Conservation (phyloP, 2,888 invertebrate genomes). For the Chelonus formosanus region DNA sequence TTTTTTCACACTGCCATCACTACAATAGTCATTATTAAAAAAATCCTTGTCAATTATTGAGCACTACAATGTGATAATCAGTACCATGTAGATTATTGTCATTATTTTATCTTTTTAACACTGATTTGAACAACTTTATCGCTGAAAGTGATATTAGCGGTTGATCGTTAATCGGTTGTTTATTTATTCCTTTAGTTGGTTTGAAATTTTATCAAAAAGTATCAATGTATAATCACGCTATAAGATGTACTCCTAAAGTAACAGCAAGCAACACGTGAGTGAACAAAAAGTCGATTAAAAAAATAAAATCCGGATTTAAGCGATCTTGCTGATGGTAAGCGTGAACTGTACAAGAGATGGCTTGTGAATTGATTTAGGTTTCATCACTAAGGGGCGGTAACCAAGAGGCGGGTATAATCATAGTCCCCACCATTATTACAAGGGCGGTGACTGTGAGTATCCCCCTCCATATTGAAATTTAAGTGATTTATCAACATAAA, state of each 20-base stretch:
- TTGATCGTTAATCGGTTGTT: too few species aligned
- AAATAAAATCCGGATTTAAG: slow-evolving; percentile 1
- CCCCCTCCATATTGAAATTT: slow-evolving; percentile 23
- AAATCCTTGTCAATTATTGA: too few species aligned
- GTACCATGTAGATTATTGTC: too few species aligned
- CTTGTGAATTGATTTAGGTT: slow-evolving; percentile 49
- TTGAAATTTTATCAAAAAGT: too few species aligned
- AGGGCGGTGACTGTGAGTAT: slow-evolving; percentile 14
- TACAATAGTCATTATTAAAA: too few species aligned
- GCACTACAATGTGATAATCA: too few species aligned
- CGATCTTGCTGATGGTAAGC: slow-evolving; percentile 16
- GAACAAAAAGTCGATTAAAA: neutral
- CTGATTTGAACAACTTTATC: too few species aligned
- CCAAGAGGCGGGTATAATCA: slow-evolving; percentile 29
- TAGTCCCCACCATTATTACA: slow-evolving; percentile 13
- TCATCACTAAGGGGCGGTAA: slow-evolving; percentile 36
- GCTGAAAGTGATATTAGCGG: too few species aligned
- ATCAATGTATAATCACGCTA: neutral
- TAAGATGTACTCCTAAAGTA: neutral
- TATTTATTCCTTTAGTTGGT: too few species aligned
- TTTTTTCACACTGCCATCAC: too few species aligned
- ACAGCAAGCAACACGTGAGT: neutral
- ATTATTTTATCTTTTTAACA: too few species aligned
- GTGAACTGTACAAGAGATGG: slow-evolving; percentile 22
- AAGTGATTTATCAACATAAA: slow-evolving; percentile 17